These are phyloP conservation scores for Leptinotarsa tumamoca DNA, from an alignment of 2,888 invertebrate species.

Conservation along the genomic window DNA sequence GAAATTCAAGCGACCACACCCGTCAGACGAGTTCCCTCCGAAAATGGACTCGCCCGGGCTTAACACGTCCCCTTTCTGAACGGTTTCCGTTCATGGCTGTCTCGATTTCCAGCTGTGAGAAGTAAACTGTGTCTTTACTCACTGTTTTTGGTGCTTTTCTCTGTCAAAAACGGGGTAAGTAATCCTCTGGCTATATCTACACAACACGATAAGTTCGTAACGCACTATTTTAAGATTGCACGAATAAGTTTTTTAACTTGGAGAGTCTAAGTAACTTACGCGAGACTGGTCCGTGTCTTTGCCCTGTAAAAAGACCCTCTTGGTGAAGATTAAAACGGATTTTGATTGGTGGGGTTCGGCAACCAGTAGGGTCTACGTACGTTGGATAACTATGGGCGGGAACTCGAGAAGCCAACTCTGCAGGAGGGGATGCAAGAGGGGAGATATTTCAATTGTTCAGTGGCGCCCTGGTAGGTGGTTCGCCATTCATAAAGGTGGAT, in stretches of 20 bases:
- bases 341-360: conserved; percentile 53
- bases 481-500: conserved; percentile 26
- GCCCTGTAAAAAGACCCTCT: conserved; percentile 57
- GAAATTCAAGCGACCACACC: conserved; percentile 57
- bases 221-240: conserved; percentile 36
- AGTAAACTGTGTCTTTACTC: conserved; percentile 39
- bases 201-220: conserved; percentile 31
- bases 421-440: conserved; percentile 47
- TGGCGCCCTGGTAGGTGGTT: conserved; percentile 47
- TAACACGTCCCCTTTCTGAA: conserved; percentile 54
- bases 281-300: conserved; percentile 55
- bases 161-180: conserved; percentile 26
- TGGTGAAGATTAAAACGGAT: conserved; percentile 48
- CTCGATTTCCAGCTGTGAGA: conserved; percentile 48
- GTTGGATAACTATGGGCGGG: conserved; percentile 42
- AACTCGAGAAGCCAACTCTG: conserved; percentile 28
- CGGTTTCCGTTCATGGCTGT: conserved; percentile 59
- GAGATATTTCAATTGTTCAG: conserved; percentile 42
- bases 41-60: conserved; percentile 60
- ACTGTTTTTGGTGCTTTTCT: conserved; percentile 26
- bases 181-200: conserved; percentile 38
- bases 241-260: conserved; percentile 45
- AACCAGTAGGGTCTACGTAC: conserved; percentile 52
- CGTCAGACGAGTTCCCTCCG: conserved; percentile 54
- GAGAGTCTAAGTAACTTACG: conserved; percentile 45